A percentile compares a stretch with the other conserved stretches of the same genome.
These are phyloP conservation scores for Manis crassicaudata DNA, from an alignment of 2,797 vertebrate species.

Conservation along the genomic window DNA sequence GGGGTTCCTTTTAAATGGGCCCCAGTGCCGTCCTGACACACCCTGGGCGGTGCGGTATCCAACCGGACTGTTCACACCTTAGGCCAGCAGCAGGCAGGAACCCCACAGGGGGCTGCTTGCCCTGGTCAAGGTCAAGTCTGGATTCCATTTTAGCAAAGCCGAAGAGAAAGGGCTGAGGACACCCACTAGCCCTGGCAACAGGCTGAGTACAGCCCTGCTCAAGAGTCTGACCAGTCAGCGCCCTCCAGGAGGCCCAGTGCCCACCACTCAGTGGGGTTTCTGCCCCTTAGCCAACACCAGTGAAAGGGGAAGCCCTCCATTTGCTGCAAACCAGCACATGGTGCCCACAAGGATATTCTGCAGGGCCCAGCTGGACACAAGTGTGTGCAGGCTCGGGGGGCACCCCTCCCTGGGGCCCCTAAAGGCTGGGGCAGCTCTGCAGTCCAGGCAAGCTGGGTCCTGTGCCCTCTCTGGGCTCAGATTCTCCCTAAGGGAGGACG, in stretches of 20 bases:
- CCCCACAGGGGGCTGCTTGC: not conserved
- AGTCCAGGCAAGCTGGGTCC: not conserved
- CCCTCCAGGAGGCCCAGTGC: not conserved
- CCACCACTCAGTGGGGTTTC: not conserved
- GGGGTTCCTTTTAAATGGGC: not conserved
- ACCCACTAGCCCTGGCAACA: not conserved
- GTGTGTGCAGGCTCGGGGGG: no score
- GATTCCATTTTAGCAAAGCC: not conserved
- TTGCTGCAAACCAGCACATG: not conserved
- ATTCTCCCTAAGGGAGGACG: not conserved
- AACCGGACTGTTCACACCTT: no score
- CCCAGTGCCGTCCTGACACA: not conserved
- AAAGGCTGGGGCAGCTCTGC: not conserved
- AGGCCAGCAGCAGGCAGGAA: not conserved
- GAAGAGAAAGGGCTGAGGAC: not conserved
- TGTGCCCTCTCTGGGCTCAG: not conserved
- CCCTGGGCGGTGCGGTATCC: not conserved
- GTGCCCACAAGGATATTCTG: not conserved
- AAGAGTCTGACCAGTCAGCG: accelerated
- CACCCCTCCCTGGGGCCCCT: no score
- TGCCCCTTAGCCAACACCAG: not conserved
- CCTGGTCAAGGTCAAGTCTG: not conserved
- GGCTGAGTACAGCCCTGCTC: not conserved
- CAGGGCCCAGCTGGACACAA: not conserved
- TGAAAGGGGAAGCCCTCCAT: no score